phyloP scores from a whole-genome alignment of 1,140 invertebrate species.

The Andrena cerasifolii region DNA sequence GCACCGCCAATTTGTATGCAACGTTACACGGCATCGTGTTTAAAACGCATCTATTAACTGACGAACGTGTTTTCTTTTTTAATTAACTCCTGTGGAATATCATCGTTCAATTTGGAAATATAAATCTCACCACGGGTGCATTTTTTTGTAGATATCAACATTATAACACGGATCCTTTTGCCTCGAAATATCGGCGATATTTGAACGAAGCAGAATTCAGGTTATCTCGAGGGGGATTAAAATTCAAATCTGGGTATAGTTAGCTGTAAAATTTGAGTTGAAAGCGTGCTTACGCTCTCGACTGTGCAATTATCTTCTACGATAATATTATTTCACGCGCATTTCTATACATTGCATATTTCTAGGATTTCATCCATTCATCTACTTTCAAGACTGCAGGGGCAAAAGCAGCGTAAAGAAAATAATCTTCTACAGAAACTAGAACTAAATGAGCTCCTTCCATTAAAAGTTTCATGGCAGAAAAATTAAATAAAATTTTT shows the following conservation, averaged over 20 bases:
- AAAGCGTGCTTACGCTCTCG: background rate
- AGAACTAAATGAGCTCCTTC: no score
- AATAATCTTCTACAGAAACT: no score
- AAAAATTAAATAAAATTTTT: no score
- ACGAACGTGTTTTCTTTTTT: background rate
- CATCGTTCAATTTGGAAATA: background rate
- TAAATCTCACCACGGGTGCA: background rate
- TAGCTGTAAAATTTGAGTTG: constrained; percentile 11
- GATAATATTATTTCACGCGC: background rate
- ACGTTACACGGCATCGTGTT: background rate
- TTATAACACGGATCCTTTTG: background rate
- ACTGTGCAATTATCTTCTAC: constrained; percentile 2
- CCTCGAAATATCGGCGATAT: background rate
- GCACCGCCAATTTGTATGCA: background rate
- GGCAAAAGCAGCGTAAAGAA: no score
- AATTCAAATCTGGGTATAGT: constrained; percentile 26
- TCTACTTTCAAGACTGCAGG: background rate
- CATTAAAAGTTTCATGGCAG: no score
- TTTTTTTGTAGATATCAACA: background rate
- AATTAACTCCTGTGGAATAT: background rate
- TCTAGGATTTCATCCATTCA: background rate
- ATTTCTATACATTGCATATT: constrained; percentile 1
- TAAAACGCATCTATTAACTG: background rate
- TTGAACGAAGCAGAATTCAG: background rate
- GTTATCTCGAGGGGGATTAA: background rate